A percentile compares a stretch with the other conserved stretches of the same genome.
Evolutionary conservation across 2,888 invertebrate species (phyloP).

Genomic region (Oligia latruncula): DNA sequence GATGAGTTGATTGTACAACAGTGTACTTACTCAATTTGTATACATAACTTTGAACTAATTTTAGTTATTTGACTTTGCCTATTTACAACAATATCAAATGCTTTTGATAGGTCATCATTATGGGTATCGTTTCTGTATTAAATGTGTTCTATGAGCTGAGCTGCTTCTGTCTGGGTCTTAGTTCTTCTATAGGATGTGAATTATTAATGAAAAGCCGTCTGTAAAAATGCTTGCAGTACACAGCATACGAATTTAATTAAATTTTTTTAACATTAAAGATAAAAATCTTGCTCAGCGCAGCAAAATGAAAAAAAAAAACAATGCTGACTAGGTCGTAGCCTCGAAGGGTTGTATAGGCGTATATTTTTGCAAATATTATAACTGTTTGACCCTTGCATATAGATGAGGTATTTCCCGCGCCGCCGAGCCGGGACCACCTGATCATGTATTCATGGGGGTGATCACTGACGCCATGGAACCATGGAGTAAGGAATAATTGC

Average conservation of each 20-base stretch:
- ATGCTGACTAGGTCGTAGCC: slow-evolving; percentile 59
- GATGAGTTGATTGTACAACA: background rate
- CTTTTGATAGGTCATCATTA: background rate
- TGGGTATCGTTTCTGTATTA: background rate
- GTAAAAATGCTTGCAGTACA: background rate
- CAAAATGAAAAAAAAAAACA: slow-evolving; percentile 59
- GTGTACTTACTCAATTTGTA: background rate
- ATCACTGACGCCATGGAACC: slow-evolving; percentile 69
- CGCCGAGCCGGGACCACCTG: slow-evolving; percentile 72
- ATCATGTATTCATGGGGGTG: slow-evolving; percentile 86
- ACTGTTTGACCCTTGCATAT: slow-evolving; percentile 85
- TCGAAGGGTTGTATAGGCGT: slow-evolving; percentile 38
- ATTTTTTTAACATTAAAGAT: slow-evolving; percentile 19
- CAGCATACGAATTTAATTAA: background rate
- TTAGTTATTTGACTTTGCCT: background rate
- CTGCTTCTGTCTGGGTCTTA: background rate
- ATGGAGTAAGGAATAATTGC: slow-evolving; percentile 59
- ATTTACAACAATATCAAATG: background rate
- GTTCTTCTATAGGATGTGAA: no score
- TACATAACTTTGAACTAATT: background rate
- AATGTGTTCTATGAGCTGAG: background rate
- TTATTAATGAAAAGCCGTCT: background rate
- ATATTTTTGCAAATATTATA: slow-evolving; percentile 79
- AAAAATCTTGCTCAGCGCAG: slow-evolving; percentile 23
- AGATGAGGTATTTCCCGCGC: slow-evolving; percentile 83